Conservation (phyloP, 2,113 vertebrate genomes). For the Lophochroa leadbeateri region DNA sequence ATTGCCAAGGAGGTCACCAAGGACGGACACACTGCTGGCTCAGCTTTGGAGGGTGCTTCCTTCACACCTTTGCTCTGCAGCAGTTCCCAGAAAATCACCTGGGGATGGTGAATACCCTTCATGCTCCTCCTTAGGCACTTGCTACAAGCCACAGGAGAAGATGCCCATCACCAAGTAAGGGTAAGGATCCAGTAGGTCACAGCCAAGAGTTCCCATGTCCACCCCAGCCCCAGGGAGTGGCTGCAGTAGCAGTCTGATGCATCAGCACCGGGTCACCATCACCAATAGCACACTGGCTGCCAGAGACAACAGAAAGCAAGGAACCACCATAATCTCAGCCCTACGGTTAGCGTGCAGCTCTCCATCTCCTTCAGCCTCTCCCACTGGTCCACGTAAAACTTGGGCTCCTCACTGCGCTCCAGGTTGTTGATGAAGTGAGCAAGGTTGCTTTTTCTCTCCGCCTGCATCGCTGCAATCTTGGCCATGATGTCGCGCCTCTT, state of each 20-base stretch:
- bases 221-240: neutral
- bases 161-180: neutral
- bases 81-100: neutral
- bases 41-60: neutral
- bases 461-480: slow-evolving; percentile 52
- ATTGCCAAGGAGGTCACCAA: neutral
- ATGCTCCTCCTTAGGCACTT: neutral
- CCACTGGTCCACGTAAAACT: slow-evolving; percentile 62
- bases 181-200: neutral
- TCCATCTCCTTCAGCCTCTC: slow-evolving; percentile 63
- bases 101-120: neutral
- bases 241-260: neutral
- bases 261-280: neutral
- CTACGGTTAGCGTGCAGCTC: slow-evolving; percentile 36
- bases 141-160: neutral
- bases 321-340: neutral
- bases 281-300: neutral
- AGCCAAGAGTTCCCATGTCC: neutral
- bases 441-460: slow-evolving; percentile 45
- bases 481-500: slow-evolving; percentile 64
- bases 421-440: slow-evolving; percentile 54
- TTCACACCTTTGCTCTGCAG: neutral
- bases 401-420: slow-evolving; percentile 38
- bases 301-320: neutral
- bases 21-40: neutral